Percentiles rank a stretch among this genome's conserved stretches.
phyloP scores from a whole-genome alignment of 2,113 vertebrate genomes.

The Panthera leo region DNA sequence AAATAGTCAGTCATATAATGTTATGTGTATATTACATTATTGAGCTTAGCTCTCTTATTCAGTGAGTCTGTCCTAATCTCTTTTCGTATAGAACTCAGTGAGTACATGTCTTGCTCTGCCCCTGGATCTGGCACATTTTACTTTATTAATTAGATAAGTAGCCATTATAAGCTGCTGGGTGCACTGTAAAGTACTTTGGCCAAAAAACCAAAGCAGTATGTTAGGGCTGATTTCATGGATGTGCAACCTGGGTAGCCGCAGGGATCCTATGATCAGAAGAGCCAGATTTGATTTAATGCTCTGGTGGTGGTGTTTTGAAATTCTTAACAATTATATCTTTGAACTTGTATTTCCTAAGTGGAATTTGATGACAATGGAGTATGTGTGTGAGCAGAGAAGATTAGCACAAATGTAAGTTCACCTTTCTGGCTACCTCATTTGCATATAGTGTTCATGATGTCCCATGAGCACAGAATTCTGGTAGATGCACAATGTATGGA shows the following conservation, averaged over 20 bases:
- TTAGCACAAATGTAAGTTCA: neutral
- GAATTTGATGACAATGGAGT: neutral
- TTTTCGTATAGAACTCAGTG: neutral
- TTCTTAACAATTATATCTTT: neutral
- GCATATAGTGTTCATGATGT: neutral
- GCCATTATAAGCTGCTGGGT: neutral
- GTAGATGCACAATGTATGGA: rapidly evolving
- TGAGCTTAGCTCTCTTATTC: neutral
- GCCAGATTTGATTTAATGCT: neutral
- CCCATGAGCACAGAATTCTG: neutral
- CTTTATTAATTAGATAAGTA: neutral
- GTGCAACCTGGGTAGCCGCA: no score
- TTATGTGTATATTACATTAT: neutral
- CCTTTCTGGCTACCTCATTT: neutral
- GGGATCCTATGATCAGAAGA: neutral
- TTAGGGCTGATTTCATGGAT: neutral
- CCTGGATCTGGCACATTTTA: neutral
- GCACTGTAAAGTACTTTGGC: neutral
- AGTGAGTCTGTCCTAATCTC: neutral
- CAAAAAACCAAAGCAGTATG: neutral
- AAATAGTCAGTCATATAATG: neutral
- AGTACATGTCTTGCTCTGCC: neutral
- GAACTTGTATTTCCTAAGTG: neutral
- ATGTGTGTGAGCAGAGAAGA: neutral
- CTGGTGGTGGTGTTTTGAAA: neutral